These are phyloP conservation scores for Strigamia crassipes DNA, from an alignment of 2,888 invertebrate genomes.

Conservation along the genomic window DNA sequence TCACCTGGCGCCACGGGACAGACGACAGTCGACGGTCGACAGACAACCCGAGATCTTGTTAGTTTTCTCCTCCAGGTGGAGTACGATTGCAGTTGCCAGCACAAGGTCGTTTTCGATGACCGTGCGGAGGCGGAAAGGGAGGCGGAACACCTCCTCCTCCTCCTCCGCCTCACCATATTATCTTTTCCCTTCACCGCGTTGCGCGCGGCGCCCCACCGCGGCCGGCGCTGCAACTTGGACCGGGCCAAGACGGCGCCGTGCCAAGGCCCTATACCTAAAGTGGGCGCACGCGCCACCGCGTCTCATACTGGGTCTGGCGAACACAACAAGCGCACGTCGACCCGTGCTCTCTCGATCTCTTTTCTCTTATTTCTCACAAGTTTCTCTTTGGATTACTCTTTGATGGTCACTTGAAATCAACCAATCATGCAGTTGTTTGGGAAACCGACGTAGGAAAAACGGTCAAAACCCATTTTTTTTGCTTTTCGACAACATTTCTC, in stretches of 20 bases:
- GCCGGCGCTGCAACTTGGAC: conserved; percentile 15
- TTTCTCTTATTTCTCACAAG: neutral
- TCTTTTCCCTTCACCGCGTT: neutral
- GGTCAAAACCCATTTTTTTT: too few species aligned
- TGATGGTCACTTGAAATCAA: conserved; percentile 17
- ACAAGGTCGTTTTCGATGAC: conserved; percentile 34
- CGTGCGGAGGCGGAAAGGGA: conserved; percentile 8
- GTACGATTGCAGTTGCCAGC: neutral
- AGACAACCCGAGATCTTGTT: neutral
- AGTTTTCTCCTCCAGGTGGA: neutral
- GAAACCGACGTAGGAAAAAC: neutral
- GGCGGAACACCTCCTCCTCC: conserved; percentile 23
- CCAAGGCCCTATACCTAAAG: conserved; percentile 46
- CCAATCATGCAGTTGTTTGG: neutral
- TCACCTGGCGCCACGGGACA: conserved; percentile 27
- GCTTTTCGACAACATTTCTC: too few species aligned
- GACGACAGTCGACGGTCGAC: too few species aligned
- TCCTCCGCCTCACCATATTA: neutral
- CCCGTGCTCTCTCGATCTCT: neutral
- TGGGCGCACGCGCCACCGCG: conserved; percentile 45
- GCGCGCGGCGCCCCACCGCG: neutral
- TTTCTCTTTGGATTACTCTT: neutral
- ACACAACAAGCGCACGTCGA: conserved; percentile 37
- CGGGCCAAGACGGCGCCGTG: conserved; percentile 38
- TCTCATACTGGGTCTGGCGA: conserved; percentile 39